Evolutionary conservation across 2,113 vertebrate genomes (phyloP), one percentile per base, ranked within the genome.

Genomic region (Phyllopteryx taeniolatus): DNA sequence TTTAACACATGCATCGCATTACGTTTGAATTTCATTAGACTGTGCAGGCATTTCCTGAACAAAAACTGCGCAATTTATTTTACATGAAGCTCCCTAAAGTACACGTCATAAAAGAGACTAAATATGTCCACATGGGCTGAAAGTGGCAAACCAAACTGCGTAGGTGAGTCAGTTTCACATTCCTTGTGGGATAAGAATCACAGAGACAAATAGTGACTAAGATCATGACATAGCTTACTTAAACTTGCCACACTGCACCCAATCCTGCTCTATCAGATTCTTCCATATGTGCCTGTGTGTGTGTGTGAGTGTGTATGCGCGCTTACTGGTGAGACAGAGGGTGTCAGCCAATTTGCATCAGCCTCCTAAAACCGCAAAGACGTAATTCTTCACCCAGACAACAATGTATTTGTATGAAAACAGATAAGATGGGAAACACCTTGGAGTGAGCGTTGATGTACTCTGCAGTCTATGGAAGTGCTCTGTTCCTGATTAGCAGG

Each of bases 271-370:
- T 72, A 70, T 75, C 72, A 83, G 78, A 86, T 73, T 88, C 78
- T 87, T 76, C 13, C 67, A 70, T 60, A 71, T 42, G 51, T 67
- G 19, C 12, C 3, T 61, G 39, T 73, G 17, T 46, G 49, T 17
- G 67, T 53, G 22, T 62, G 77, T 47, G 57, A 31, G 47, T n/a
- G 62, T 54, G 67, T 11, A 44, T 47, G 42, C 33, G 42, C 33
- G 57, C 54, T 53, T 62, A 44, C 63, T 67, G 57, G 59, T 44
- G 49, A 49, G 63, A 70, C 31, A 53, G n/a, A 73, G 61, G 72
- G 73, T 84, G 81, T 82, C 79, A 81, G 75, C 71, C 77, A 67
- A 79, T 79, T 83, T 86, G 74, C 81, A 74, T 87, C 80, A 83
- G 81, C 79, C 51, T 75, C 70, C 67, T 64, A 57, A 82, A 82